phyloP scores from a whole-genome alignment of 2,797 vertebrate species.

The Gouania willdenowi region DNA sequence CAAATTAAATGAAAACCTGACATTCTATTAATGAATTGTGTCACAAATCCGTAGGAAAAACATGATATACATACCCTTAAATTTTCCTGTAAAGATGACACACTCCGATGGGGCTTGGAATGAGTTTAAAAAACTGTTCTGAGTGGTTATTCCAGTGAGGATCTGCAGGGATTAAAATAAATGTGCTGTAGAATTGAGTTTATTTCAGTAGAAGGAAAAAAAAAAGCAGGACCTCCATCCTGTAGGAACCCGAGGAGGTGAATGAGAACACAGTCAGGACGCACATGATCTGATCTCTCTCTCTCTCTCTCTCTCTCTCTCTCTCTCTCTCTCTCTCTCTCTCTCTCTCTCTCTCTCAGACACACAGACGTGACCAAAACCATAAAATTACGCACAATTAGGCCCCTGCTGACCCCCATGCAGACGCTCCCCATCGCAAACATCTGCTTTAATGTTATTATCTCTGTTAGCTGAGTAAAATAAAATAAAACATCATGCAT shows the following conservation, averaged over 20 bases:
- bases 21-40: no score
- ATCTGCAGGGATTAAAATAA: no score
- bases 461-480: slow-evolving; percentile 29
- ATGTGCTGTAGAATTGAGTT: no score
- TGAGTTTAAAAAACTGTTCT: no score
- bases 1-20: no score
- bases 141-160: no score
- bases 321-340: slow-evolving; percentile 10
- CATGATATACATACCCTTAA: no score
- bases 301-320: neutral
- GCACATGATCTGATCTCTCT: slow-evolving; percentile 77
- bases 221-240: slow-evolving; percentile 65
- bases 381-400: slow-evolving; percentile 8
- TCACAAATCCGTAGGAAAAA: no score
- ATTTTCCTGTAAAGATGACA: no score
- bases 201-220: slow-evolving; percentile 36
- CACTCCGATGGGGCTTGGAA: no score
- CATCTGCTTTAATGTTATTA: slow-evolving; percentile 9
- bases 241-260: slow-evolving; percentile 66
- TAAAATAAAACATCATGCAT: slow-evolving; percentile 35
- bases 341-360: slow-evolving; percentile 1
- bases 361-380: slow-evolving; percentile 21
- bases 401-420: neutral
- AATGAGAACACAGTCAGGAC: slow-evolving; percentile 69
- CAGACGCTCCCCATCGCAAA: slow-evolving; percentile 2